Base-by-base conservation (phyloP, 2,888 invertebrate species). In the Neoscelio sp. region DNA sequence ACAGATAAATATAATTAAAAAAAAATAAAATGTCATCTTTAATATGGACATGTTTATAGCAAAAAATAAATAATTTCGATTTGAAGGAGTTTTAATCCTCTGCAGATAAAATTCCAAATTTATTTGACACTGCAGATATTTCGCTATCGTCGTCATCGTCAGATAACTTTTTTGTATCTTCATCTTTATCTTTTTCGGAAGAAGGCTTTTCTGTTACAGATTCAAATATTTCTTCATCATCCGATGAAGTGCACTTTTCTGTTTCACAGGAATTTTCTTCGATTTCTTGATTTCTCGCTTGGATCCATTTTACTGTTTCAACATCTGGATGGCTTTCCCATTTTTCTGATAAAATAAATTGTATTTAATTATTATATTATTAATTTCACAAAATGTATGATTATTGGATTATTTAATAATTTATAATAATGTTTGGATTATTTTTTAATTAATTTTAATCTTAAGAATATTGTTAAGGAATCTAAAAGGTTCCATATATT, bases 261-360 rank as follows among this genome's bases (percentile, higher is more conserved):
- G 82, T 82, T 38, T 86, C 83, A 30, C 80, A 82, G 6, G 28
- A 78, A 42, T 78, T 77, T 6, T 85, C 83, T 2, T 83, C 85
- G 10, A 70, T 71, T 5, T 85, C 86, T 4, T 85, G 86, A 0
- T 91, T 91, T 26, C 91, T 87, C 0, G 95, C 94, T 90, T 95
- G 95, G 58, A 95, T 94, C 94, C 94, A 94, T 78, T 92, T 92
- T 0, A 96, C 92, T 82, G 92, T 92, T 81, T 93, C 92, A 0
- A 95, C 89, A 75, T 95, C 94, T 0, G 93, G 91, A 87, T 94
- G 94, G 0, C 82, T 89, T 80, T 92, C 92, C 92, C 94, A 95
- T 81, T 91, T 91, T 48, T 92, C 95, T 95, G 90, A 2, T 54
- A 71, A 40, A 65, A 71, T 18, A 46, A 56, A 23, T 23, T 4